Base-by-base conservation (phyloP, 2,888 invertebrate genomes). In the Microplitis manilae region DNA sequence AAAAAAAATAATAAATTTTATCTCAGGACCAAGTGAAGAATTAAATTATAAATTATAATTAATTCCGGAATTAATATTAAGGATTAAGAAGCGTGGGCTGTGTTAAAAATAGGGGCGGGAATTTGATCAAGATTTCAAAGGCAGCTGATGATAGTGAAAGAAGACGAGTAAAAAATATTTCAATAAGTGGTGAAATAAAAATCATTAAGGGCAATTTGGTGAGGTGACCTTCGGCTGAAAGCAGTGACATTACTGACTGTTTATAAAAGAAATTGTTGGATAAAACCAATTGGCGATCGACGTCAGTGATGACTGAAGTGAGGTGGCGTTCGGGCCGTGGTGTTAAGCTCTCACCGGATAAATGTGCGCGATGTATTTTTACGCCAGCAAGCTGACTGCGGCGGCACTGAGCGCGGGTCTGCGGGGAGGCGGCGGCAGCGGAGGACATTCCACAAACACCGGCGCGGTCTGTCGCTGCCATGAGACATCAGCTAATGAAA, bases 371-470 rank as follows among this genome's bases (percentile, higher is more conserved):
- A 93, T 94, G 93, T 94, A 94, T 92, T 94, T 93, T 89, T 94
- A 93, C 91, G 94, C 93, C 87, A 93, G 93, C 91, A 93, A 93
- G 91, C 90, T 93, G 87, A 93, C 93, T 89, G 93, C 93, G 88
- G 92, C 90, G 86, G 90, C 93, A 84, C 92, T 93, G 90, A 92
- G 93, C 91, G 92, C 93, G 83, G 91, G 92, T 80, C 88, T 91
- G 81, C 82, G 91, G 91, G 87, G 91, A 90, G 86, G 91, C 90
- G 73, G 91, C 90, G 59, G 90, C 88, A 64, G 90, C 88, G 84
- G 89, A 87, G 61, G 88, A 83, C 76, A 74, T 75, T 80, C 81
- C 38, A 71, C 80, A 68, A 68, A 91, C 90, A 91, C 91, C 85
- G 91, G 91, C 79, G 91, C 91, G 83, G 90, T 90, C 82, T 89